Evolutionary conservation across 2,888 invertebrate genomes (phyloP).

Genomic region (Caenorhabditis angaria): DNA sequence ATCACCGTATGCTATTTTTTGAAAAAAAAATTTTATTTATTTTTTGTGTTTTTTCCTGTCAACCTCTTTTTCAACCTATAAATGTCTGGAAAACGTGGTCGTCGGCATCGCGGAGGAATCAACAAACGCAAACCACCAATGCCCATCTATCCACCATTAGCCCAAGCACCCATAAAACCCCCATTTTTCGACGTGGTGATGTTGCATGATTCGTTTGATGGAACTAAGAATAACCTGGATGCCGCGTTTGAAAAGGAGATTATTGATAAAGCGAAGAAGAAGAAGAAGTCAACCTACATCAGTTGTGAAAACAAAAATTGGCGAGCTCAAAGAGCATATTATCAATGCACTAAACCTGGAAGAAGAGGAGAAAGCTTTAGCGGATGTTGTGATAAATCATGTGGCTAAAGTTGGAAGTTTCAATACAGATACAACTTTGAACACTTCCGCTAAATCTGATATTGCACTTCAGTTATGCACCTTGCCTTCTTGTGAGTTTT

Average conservation of each 20-base stretch:
- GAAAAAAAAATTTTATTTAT: conserved; percentile 10
- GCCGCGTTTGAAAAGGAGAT: conserved; percentile 16
- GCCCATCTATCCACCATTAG: not conserved
- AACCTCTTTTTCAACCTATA: no score
- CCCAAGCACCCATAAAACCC: not conserved
- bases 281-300: conserved; percentile 12
- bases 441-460: conserved; percentile 39
- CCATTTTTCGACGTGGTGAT: conserved; percentile 18
- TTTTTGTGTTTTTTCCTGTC: no score
- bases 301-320: not conserved
- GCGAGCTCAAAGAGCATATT: conserved; percentile 15
- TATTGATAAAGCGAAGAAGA: conserved; percentile 21
- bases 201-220: conserved; percentile 6
- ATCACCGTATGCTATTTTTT: not conserved
- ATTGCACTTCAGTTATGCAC: conserved; percentile 53
- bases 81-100: not conserved
- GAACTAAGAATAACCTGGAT: conserved; percentile 9
- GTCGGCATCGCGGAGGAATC: not conserved
- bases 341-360: conserved; percentile 17
- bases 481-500: conserved; percentile 51
- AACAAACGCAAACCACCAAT: not conserved
- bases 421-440: conserved; percentile 17
- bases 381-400: conserved; percentile 9
- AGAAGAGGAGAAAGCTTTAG: conserved; percentile 9
- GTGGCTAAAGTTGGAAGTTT: conserved; percentile 27